phyloP scores from a whole-genome alignment of 2,797 vertebrate species.

The Graptemys geographica region DNA sequence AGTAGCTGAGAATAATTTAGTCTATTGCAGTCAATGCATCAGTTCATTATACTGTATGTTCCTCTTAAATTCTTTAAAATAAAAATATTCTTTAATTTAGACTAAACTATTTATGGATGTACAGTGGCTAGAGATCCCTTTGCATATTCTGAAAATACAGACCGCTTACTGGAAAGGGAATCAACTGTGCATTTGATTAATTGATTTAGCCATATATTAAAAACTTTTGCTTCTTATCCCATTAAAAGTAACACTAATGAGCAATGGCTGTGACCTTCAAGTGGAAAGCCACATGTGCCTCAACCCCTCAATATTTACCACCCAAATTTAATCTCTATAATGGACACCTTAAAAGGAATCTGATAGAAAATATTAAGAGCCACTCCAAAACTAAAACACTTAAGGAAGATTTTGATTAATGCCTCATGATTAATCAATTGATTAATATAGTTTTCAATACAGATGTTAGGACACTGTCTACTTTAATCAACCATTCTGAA shows the following conservation, averaged over 20 bases:
- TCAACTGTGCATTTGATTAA: slow-evolving; percentile 82
- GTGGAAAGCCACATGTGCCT: slow-evolving; percentile 80
- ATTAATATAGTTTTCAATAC: slow-evolving; percentile 98
- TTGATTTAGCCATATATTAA: slow-evolving; percentile 83
- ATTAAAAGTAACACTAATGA: slow-evolving; percentile 90
- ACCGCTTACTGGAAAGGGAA: slow-evolving; percentile 81
- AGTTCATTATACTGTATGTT: neutral
- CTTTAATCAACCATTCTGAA: slow-evolving; percentile 87
- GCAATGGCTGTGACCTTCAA: slow-evolving; percentile 83
- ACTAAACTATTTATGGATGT: slow-evolving; percentile 22
- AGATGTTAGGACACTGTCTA: slow-evolving; percentile 92
- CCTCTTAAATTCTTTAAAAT: slow-evolving; percentile 38
- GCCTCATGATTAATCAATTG: slow-evolving; percentile 97
- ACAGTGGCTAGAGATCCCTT: slow-evolving; percentile 51
- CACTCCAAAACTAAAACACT: slow-evolving; percentile 90
- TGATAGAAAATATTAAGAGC: slow-evolving; percentile 87
- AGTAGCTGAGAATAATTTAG: neutral
- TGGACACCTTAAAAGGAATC: slow-evolving; percentile 90
- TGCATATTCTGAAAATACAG: slow-evolving; percentile 72
- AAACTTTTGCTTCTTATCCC: slow-evolving; percentile 88
- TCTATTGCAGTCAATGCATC: neutral
- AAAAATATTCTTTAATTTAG: slow-evolving; percentile 36
- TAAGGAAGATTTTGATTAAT: slow-evolving; percentile 92
- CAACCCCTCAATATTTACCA: slow-evolving; percentile 85
- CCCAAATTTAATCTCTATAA: slow-evolving; percentile 91